Base-by-base conservation (phyloP, 2,888 invertebrate genomes). In the Blomia tropicalis region DNA sequence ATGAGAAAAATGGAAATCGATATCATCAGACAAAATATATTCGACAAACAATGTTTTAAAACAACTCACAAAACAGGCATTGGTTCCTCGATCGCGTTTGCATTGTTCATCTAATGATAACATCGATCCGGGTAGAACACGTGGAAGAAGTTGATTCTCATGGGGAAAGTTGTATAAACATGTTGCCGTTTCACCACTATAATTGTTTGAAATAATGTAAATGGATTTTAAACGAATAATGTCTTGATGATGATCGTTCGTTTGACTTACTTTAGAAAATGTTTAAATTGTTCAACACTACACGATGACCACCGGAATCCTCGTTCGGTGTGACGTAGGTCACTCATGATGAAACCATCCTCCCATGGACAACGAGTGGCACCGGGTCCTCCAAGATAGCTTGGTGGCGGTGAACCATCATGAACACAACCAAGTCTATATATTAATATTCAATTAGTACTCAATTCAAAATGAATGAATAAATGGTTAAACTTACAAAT, bases 311-410 rank as follows among this genome's bases (percentile, higher is more conserved):
- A 92, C 69, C 87, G 80, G 79, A 92, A 92, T 29, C 91, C 91
- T 72, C 90, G 83, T 76, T 91, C 91, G 0, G 91, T 91, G 75
- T 91, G 91, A 70, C 91, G 78, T 66, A 92, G 79, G 76, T 92
- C 91, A 60, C 88, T 88, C 70, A 91, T 92, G 71, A 92, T 92
- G 77, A 85, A 92, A 61, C 91, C 91, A 74, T 92, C 91, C 72
- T 91, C 89, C 91, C 91, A 91, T 68, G 89, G 82, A 70, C 91
- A 92, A 72, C 88, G 87, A 73, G 89, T 88, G 23, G 91, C 91
- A 19, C 91, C 91, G 0, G 91, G 91, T 29, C 91, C 91, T 53
- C 91, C 91, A 53, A 92, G 79, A 73, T 92, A 91, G 47, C 88
- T 88, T 4, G 91, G 91, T 43, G 91, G 90, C 1, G 91, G 90